phyloP scores from a whole-genome alignment of 2,888 invertebrate genomes.

The Hirtodrosophila histrioides region DNA sequence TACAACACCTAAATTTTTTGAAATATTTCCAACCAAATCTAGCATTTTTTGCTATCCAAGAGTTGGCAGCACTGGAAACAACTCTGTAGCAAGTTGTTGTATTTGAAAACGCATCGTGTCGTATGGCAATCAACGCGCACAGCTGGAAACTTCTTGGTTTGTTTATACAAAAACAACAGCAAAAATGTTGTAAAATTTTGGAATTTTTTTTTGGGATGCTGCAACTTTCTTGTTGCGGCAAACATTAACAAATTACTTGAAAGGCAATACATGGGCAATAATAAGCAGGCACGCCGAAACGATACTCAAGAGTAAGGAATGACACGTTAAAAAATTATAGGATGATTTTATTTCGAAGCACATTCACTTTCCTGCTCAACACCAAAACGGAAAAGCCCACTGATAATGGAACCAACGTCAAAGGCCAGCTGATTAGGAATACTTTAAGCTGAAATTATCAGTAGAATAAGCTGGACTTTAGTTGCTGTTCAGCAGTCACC shows the following conservation, averaged over 20 bases:
- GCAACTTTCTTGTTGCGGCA: conserved; percentile 37
- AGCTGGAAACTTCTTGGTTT: conserved; percentile 74
- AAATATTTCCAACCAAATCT: too few relatives aligned
- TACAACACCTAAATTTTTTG: too few relatives aligned
- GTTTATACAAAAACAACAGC: conserved; percentile 46
- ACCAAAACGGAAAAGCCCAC: not conserved
- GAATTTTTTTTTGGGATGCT: conserved; percentile 24
- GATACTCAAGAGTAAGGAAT: not conserved
- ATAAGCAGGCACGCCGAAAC: conserved; percentile 6
- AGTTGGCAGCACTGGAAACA: conserved; percentile 12
- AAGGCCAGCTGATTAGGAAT: conserved; percentile 2
- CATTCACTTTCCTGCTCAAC: too few relatives aligned
- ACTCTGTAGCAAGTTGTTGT: conserved; percentile 42
- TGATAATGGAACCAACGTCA: not conserved
- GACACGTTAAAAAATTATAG: not conserved
- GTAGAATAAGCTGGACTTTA: not conserved
- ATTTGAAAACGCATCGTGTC: conserved; percentile 78
- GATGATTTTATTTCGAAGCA: too few relatives aligned
- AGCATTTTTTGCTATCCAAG: too few relatives aligned
- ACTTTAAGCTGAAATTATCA: conserved; percentile 11
- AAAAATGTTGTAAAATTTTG: conserved; percentile 34
- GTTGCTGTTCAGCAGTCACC: conserved; percentile 12
- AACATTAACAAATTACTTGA: conserved; percentile 24
- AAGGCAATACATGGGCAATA: conserved; percentile 4
- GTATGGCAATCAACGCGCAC: conserved; percentile 75